A percentile compares a stretch with the other conserved stretches of the same genome.
Evolutionary conservation across 2,113 vertebrate species (phyloP).

Genomic region (Poeciliopsis retropinna): DNA sequence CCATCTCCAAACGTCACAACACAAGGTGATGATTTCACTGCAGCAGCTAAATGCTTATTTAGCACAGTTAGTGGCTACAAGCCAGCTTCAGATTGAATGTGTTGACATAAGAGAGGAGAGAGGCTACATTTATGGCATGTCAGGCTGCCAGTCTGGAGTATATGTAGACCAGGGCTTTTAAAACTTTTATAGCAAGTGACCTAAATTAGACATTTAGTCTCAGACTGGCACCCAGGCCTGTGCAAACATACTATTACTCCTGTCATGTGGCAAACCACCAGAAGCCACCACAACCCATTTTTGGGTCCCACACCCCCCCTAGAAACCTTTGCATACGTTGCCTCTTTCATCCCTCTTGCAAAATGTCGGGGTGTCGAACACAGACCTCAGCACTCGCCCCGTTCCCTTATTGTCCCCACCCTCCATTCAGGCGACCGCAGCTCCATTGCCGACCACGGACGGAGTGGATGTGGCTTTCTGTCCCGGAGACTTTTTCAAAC

Average conservation of each 20-base stretch:
- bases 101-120: slow-evolving; percentile 61
- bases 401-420: slow-evolving; percentile 34
- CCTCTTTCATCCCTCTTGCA: slow-evolving; percentile 35
- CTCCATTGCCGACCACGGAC: slow-evolving; percentile 1
- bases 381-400: slow-evolving; percentile 30
- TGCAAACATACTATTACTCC: slow-evolving; percentile 69
- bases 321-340: slow-evolving; percentile 32
- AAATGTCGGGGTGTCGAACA: slow-evolving; percentile 24
- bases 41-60: slow-evolving; percentile 33
- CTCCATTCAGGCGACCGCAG: slow-evolving; percentile 24
- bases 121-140: slow-evolving; percentile 64
- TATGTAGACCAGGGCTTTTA: slow-evolving; percentile 57
- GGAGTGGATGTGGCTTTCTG: slow-evolving; percentile 10
- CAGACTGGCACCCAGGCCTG: slow-evolving; percentile 54
- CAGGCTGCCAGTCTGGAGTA: slow-evolving; percentile 59
- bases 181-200: slow-evolving; percentile 70
- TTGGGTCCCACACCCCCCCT: slow-evolving; percentile 50
- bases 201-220: slow-evolving; percentile 73
- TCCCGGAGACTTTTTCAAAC: slow-evolving; percentile 24
- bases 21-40: slow-evolving; percentile 40
- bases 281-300: slow-evolving; percentile 56
- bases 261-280: slow-evolving; percentile 65
- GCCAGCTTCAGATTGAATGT: slow-evolving; percentile 53
- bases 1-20: slow-evolving; percentile 24
- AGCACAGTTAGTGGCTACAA: slow-evolving; percentile 38